Evolutionary conservation across 1,140 invertebrate genomes (phyloP), one percentile per base, ranked within the genome.

Genomic region (Triops cancriformis): DNA sequence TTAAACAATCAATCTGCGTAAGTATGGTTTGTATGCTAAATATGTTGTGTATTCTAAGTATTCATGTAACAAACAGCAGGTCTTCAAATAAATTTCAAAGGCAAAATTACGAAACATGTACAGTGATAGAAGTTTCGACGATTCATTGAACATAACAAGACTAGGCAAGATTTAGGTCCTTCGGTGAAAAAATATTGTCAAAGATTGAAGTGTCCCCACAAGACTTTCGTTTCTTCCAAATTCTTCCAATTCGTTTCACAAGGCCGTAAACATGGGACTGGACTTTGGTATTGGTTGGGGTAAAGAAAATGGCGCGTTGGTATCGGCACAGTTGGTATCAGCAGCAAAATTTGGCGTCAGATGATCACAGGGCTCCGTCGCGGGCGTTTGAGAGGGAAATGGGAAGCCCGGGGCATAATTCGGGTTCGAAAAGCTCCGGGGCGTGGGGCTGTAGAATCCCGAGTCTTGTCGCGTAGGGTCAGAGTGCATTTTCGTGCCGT

Each of bases 381-480:
- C 18, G 6, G 51, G 51, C 51, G 23, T 3, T 64, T 64, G 10
- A 64, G 51, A 23, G 14, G 51, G 51, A 4, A 64, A n/a, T 1
- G 51, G 14, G 23, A 64, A 23, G 9, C 51, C 51, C 23, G 51
- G 10, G 7, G 26, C n/a, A 31, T 78, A 78, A 43, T 78, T 78
- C 12, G 77, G 77, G 51, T 78, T 78, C 2, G 73, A 78, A 28
- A 78, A 78, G 14, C 77, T 73, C 26, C 72, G 12, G 37, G 6
- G 5, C 23, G 26, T 42, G 14, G 72, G 28, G 7, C 77, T 41
- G 76, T 27, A 64, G 73, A 26, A 45, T n/a, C 73, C 73, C 7
- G 74, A 76, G 42, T 76, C 74, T 26, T 76, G 37, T 41, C 74
- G 74, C 6, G 51, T 23, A 6, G 14, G 23, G 6, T 64, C 51